Evolutionary conservation across 2,797 vertebrate genomes (phyloP), one percentile per base, ranked within the genome.

Genomic region (Neomorphus geoffroyi): DNA sequence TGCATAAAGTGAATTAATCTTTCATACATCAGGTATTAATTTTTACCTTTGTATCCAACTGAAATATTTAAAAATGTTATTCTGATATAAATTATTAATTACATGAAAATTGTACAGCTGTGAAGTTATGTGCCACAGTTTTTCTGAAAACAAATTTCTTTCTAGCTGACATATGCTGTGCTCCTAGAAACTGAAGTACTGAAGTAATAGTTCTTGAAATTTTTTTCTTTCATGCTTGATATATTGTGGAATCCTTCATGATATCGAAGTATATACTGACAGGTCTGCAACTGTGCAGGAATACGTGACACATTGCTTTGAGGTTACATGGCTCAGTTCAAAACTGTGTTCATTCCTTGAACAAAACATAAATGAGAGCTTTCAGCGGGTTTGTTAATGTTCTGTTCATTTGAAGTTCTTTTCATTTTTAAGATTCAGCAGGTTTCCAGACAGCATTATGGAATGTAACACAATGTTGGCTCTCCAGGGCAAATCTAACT

Each of bases 161-260:
- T 82, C 32, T 53, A 60, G 23, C 12, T 69, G 66, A 16, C 0
- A 0, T 39, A 12, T 43, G 14, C 3, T 21, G n/a, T 15, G 9
- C 32, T 71, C 18, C 10, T 91, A 71, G 46, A 70, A 73, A 50
- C 8, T 54, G 18, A 86, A 57, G 27, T 69, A 57, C 26, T n/a
- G n/a, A n/a, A n/a, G 7, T 61, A 24, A 33, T 5, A 37, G 11
- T 21, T 81, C 62, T 56, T 81, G 50, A 89, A 71, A 85, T 53
- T 65, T 5, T 1, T 69, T 79, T 72, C 6, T 65, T 72, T 87
- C 9, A 15, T 53, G n/a, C 28, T 69, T 74, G 48, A 30, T n/a
- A 5, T 23, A 53, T 71, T 28, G 30, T 75, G 22, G 27, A 82
- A 56, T 80, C 60, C 37, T 87, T 91, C 22, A 32, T 0, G 0